Evolutionary conservation across 1,140 invertebrate species (phyloP), one percentile per base, ranked within the genome.

Genomic region (Aphis craccivora): DNA sequence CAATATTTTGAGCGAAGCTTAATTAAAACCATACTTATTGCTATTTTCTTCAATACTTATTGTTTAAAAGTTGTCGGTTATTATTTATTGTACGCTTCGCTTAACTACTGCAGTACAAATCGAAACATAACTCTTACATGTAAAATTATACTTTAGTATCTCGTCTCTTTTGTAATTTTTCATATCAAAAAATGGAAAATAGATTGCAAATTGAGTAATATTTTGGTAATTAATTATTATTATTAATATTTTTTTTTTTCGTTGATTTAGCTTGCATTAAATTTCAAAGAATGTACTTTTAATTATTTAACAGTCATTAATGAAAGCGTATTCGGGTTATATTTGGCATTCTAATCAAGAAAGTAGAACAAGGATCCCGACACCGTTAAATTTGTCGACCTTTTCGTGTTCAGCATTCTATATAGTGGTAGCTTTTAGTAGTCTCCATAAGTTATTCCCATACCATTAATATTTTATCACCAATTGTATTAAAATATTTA

Each of bases 381-480:
- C 35, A 40, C 53, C 51, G 11, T 60, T 60, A 90, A 90, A 90
- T 60, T 37, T 60, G 53, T 90, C 18, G 51, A 51, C 88, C 51
- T 40, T 60, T 55, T 25, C 88, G 88, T 90, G 88, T 90, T 90
- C 51, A 90, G 51, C 37, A 90, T 90, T 60, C 53, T 43, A 9
- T 43, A 9, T 37, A 60, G 53, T 60, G n/a, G 35, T 43, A 90
- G 45, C 87, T 51, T 88, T 51, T 90, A 60, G 35, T 90, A 18
- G 53, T 60, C 51, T 40, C 37, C n/a, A 60, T 40, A 60, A 60
- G 37, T n/a, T 60, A 51, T 51, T 51, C n/a, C 48, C 35, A 35
- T 51, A 53, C 87, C 37, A 30, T 90, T 90, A 90, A 90, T 90
- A 90, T 90, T 90, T 43, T 60, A 90, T 90, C 35, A 90, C 35